A percentile compares a stretch with the other conserved stretches of the same genome.
Evolutionary conservation across 2,888 invertebrate genomes (phyloP).

Genomic region (Polymixis flavicincta): DNA sequence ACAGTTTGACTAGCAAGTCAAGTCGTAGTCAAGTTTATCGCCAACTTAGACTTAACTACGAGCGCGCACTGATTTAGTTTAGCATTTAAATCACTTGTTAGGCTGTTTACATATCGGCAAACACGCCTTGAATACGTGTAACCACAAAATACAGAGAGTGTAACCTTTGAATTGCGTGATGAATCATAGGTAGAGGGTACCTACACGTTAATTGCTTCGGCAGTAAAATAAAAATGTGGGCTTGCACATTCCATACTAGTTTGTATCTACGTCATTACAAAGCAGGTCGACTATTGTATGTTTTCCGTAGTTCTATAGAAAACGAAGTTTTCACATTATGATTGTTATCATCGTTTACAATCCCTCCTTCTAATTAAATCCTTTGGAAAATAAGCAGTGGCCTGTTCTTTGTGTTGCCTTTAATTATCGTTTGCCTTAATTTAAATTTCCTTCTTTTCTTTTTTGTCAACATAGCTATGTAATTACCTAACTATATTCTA

Average conservation of each 20-base stretch:
- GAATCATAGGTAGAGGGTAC: slow-evolving; percentile 12
- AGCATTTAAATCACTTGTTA: slow-evolving; percentile 20
- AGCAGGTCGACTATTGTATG: background rate
- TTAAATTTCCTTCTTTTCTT: slow-evolving; percentile 17
- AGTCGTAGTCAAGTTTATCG: background rate
- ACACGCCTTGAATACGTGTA: slow-evolving; percentile 23
- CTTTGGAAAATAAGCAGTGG: slow-evolving; percentile 41
- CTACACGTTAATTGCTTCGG: slow-evolving; percentile 25
- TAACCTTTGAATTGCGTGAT: slow-evolving; percentile 44
- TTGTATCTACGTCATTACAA: slow-evolving; percentile 11
- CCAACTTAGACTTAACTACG: background rate
- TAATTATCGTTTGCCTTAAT: slow-evolving; percentile 42
- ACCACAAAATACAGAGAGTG: too few species aligned
- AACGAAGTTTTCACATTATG: slow-evolving; percentile 35
- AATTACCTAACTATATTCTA: slow-evolving; percentile 29
- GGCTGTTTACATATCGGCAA: slow-evolving; percentile 17
- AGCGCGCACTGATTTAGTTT: background rate
- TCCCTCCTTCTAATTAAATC: slow-evolving; percentile 41
- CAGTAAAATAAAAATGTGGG: slow-evolving; percentile 22
- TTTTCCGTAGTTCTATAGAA: slow-evolving; percentile 8
- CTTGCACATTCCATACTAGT: slow-evolving; percentile 19
- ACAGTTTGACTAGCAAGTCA: background rate
- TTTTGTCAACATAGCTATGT: slow-evolving; percentile 28
- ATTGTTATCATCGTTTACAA: slow-evolving; percentile 38
- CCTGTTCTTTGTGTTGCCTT: slow-evolving; percentile 49